Percentiles rank a stretch among this genome's conserved stretches.
These are phyloP conservation scores for Elysia crispata DNA, from an alignment of 2,888 invertebrate species.

Conservation along the genomic window DNA sequence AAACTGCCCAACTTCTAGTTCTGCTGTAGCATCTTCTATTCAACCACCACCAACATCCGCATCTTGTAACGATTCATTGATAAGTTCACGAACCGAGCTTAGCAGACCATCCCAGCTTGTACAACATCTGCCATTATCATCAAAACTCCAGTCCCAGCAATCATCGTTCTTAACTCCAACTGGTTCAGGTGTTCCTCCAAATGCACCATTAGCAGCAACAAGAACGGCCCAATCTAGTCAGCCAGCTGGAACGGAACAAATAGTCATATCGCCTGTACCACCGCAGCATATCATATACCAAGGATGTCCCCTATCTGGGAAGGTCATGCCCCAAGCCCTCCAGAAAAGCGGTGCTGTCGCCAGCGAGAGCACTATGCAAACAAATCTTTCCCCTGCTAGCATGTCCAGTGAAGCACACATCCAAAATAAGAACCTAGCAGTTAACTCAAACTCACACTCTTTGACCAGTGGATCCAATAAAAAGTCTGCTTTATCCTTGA, in stretches of 20 bases:
- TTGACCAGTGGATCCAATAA: conserved; percentile 19
- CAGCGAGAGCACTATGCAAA: too few relatives aligned
- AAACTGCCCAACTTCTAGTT: not conserved
- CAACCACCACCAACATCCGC: not conserved
- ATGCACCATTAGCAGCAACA: not conserved
- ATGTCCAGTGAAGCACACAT: not conserved
- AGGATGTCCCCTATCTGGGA: too few relatives aligned
- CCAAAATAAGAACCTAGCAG: not conserved
- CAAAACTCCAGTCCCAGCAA: too few relatives aligned
- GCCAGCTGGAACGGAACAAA: not conserved
- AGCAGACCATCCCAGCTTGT: not conserved
- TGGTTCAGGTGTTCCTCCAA: not conserved
- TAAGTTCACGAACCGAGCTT: too few relatives aligned
- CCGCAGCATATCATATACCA: not conserved
- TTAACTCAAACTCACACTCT: conserved; percentile 14
- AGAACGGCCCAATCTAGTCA: not conserved
- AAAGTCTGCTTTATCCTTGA: conserved; percentile 43
- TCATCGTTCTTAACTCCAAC: too few relatives aligned
- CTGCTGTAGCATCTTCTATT: not conserved
- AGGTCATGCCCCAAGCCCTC: too few relatives aligned
- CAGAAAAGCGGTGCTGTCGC: too few relatives aligned
- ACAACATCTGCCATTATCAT: too few relatives aligned
- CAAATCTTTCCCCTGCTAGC: not conserved
- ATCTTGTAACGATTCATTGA: not conserved
- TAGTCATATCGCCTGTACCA: not conserved